phyloP scores from a whole-genome alignment of 2,888 invertebrate species.

The Sesamia inferens region DNA sequence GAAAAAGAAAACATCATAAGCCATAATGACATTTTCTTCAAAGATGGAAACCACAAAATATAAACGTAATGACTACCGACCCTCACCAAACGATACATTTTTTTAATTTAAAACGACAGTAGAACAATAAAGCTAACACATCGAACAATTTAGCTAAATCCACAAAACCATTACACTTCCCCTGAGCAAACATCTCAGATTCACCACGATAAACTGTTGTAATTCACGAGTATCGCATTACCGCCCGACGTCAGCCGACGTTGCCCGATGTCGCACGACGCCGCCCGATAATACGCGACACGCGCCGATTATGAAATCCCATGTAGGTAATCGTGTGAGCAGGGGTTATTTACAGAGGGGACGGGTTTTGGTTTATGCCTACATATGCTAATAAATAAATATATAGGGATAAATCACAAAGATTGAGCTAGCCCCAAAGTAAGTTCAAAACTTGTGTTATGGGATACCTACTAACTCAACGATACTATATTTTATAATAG shows the following conservation, averaged over 20 bases:
- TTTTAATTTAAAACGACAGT: constrained; percentile 67
- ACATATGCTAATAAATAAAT: too few relatives aligned
- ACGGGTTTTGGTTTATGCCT: constrained; percentile 42
- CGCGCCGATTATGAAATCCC: constrained; percentile 86
- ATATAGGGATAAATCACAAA: too few relatives aligned
- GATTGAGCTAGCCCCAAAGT: too few relatives aligned
- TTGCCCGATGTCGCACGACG: constrained; percentile 64
- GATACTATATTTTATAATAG: too few relatives aligned
- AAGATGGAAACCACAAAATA: constrained; percentile 33
- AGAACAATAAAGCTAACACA: constrained; percentile 70
- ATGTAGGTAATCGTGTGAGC: constrained; percentile 73
- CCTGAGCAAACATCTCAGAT: constrained; percentile 68
- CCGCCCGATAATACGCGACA: constrained; percentile 85
- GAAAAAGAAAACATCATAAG: not conserved
- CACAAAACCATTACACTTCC: constrained; percentile 78
- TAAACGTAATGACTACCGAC: constrained; percentile 3
- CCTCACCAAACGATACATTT: constrained; percentile 36
- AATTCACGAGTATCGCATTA: constrained; percentile 84
- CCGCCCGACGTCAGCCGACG: constrained; percentile 66
- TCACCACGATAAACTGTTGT: constrained; percentile 87
- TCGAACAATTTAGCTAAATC: constrained; percentile 80
- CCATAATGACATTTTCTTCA: not conserved
- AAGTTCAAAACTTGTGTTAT: too few relatives aligned
- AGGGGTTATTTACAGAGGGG: constrained; percentile 63
- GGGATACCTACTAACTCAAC: too few relatives aligned